Base-by-base conservation (phyloP, 2,113 vertebrate genomes). In the Neolamprologus tretocephalus region DNA sequence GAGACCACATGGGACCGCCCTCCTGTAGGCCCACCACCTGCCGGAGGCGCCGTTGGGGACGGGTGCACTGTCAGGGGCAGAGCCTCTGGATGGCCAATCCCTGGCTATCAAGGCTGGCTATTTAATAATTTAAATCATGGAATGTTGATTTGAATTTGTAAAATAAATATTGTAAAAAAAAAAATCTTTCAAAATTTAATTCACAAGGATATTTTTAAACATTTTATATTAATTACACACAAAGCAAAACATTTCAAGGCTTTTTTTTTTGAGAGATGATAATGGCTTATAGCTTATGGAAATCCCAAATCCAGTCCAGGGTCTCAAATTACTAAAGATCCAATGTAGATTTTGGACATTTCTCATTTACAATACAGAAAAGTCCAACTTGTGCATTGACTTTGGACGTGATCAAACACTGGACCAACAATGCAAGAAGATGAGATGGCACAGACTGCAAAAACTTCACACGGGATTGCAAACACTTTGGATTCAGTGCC, bases 31-130 rank as follows among this genome's bases (percentile, higher is more conserved):
- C 58, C 57, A 61, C 57, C 26, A 33, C 26, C 57, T 10, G 57
- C 28, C 8, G 0, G 57, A 17, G 14, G 57, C 1, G 8, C 1
- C 2, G 2, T 10, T 2, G 57, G 57, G 5, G 28, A 61, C 16
- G 9, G 58, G 58, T 63, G 28, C 58, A 11, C 16, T 63, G 28
- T 19, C 28, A 63, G 0, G 0, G 58, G 28, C 28, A 1, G 28
- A 61, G 9, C 9, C 58, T 33, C 28, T 33, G 28, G 58, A 33
- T 6, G 58, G 2, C 58, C 16, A 33, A 7, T 63, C 58, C 28
- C 9, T 11, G 58, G 28, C 28, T 63, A 19, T 63, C 58, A 33
- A 19, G 16, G 16, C 28, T 63, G 28, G 58, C 58, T 63, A 11
- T 63, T 63, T 63, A 11, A 4, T 19, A 3, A 63, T 63, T 63